A percentile compares a stretch with the other conserved stretches of the same genome.
phyloP scores from a whole-genome alignment of 2,797 vertebrate genomes.

The Eutrigla gurnardus region DNA sequence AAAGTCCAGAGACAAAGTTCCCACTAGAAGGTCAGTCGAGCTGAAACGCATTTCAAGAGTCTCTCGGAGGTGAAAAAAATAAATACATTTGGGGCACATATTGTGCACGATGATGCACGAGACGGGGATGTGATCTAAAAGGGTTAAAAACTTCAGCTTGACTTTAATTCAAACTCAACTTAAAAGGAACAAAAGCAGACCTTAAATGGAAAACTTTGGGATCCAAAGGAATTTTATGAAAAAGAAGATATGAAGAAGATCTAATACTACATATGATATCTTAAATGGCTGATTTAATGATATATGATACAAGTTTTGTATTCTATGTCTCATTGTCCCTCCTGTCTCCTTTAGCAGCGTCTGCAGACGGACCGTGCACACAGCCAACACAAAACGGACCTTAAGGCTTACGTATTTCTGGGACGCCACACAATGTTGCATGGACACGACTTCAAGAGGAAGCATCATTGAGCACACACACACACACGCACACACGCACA shows the following conservation, averaged over 20 bases:
- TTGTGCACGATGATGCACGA: too few species aligned
- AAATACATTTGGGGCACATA: too few species aligned
- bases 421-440: conserved; percentile 51
- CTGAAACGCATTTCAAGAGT: too few species aligned
- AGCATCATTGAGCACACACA: conserved; percentile 56
- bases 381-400: conserved; percentile 31
- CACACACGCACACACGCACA: conserved; percentile 1
- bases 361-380: conserved; percentile 9
- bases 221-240: neutral
- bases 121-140: too few species aligned
- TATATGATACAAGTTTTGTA: too few species aligned
- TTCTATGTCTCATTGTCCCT: neutral
- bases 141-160: too few species aligned
- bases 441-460: conserved; percentile 35
- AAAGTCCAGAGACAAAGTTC: conserved; percentile 83
- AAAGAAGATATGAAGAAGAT: too few species aligned
- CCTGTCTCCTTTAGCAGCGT: conserved; percentile 32
- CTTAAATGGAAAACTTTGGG: neutral
- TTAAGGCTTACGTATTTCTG: conserved; percentile 27
- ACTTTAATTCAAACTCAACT: neutral
- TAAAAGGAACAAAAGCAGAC: neutral
- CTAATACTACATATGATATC: neutral
- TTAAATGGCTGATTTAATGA: neutral
- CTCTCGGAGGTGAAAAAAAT: too few species aligned
- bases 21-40: conserved; percentile 71